Evolutionary conservation across 2,113 vertebrate species (phyloP).

Genomic region (Saimiri boliviensis): DNA sequence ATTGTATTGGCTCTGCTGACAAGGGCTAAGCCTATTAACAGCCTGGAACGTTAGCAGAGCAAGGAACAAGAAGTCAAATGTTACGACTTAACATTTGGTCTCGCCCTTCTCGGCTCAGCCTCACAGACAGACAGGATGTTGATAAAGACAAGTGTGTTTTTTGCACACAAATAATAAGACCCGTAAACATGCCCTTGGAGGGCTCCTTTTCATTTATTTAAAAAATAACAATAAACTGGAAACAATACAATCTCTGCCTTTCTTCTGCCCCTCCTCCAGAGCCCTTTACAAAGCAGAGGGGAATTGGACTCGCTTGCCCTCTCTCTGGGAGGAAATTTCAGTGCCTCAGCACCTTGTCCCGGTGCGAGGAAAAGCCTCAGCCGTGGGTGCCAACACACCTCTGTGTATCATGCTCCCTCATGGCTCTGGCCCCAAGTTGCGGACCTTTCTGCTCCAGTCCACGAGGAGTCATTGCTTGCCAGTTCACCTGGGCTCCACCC

Average conservation of each 20-base stretch:
- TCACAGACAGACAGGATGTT: neutral
- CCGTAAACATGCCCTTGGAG: neutral
- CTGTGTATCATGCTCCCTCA: neutral
- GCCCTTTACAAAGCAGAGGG: neutral
- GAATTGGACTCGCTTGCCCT: neutral
- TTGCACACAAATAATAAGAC: slow-evolving; percentile 46
- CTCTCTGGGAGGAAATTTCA: neutral
- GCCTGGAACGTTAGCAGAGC: neutral
- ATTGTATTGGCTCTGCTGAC: slow-evolving; percentile 3
- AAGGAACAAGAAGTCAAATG: slow-evolving; percentile 19
- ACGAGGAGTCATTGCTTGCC: no score
- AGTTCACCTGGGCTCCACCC: neutral
- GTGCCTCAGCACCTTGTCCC: neutral
- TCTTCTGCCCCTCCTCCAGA: neutral
- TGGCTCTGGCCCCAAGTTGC: neutral
- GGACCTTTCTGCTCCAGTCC: neutral
- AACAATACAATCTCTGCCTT: neutral
- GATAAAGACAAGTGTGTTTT: slow-evolving; percentile 22
- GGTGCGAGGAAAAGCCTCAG: neutral
- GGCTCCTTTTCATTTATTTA: slow-evolving; percentile 4
- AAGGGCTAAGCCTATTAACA: slow-evolving; percentile 20
- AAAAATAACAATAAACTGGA: slow-evolving; percentile 22
- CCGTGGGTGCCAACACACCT: neutral
- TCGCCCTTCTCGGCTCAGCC: neutral
- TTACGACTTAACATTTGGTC: neutral